Conservation (phyloP, 2,888 invertebrate species). For the Slavum lentiscoides region DNA sequence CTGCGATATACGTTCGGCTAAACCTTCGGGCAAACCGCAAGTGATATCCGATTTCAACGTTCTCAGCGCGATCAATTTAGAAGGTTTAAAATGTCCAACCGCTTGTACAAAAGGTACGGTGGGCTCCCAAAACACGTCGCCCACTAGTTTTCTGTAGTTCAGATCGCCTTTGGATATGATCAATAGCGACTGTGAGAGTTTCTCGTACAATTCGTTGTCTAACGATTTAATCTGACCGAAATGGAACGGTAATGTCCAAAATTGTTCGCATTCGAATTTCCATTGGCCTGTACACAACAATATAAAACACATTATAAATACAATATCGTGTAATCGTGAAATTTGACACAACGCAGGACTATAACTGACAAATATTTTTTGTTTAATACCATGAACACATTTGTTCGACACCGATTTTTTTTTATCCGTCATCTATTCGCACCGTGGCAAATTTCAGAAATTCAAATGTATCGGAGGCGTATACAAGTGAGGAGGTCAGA, state of each 20-base stretch:
- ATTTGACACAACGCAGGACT: too few relatives aligned
- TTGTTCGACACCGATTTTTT: too few relatives aligned
- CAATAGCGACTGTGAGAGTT: slow-evolving; percentile 70
- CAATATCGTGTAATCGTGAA: too few relatives aligned
- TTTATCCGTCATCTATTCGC: too few relatives aligned
- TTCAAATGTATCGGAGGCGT: too few relatives aligned
- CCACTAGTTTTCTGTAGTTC: slow-evolving; percentile 91
- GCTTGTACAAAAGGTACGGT: slow-evolving; percentile 69
- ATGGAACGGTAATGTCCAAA: slow-evolving; percentile 85
- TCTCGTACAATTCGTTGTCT: slow-evolving; percentile 71
- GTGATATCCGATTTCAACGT: slow-evolving; percentile 90
- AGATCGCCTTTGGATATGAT: slow-evolving; percentile 91
- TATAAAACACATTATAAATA: background rate
- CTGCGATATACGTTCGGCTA: slow-evolving; percentile 66
- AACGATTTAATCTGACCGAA: slow-evolving; percentile 76
- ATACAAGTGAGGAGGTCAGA: too few relatives aligned
- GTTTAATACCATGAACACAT: too few relatives aligned
- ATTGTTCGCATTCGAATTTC: slow-evolving; percentile 67
- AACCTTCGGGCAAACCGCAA: slow-evolving; percentile 68
- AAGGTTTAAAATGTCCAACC: slow-evolving; percentile 78
- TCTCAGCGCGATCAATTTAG: slow-evolving; percentile 79
- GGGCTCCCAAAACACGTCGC: slow-evolving; percentile 81
- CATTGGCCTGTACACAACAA: slow-evolving; percentile 57
- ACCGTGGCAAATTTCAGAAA: too few relatives aligned
- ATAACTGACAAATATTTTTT: too few relatives aligned